Base-by-base conservation (phyloP, 2,797 vertebrate species). In the Meda fulgida region DNA sequence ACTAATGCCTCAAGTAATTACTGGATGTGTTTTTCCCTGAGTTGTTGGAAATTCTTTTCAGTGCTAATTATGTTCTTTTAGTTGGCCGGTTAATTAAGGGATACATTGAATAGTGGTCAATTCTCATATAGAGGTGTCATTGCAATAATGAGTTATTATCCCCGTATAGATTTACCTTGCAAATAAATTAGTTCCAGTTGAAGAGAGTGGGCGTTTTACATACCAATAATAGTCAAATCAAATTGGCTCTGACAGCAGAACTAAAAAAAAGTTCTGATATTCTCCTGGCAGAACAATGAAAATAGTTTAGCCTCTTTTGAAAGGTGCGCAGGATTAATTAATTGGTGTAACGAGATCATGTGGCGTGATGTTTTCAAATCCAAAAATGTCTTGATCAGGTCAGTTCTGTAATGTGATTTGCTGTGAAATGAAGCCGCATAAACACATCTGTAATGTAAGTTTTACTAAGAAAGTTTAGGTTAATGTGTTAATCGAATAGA, bases 191-290 rank as follows among this genome's bases (percentile, higher is more conserved):
- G 67, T 72, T 80, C 43, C 77, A 87, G 83, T 73, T 77, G 55
- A 78, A 85, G 31, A 71, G 66, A 79, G 83, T 84, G 83, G 71
- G 77, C 72, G 84, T 85, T 79, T 83, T 51, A 81, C 80, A 66
- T 81, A 71, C 55, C 81, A 83, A 60, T 55, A 85, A 83, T 70
- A 72, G 70, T 71, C 31, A 18, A 67, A 77, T 89, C 85, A 89
- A 84, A 89, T 87, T 87, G 85, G 71, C 55, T 29, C 31, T 70
- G 84, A 87, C 84, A 84, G 71, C 71, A 72, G 71, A 85, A 81
- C 80, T 16, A 53, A 71, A 72, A 38, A 78, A 38, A 78, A 72
- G 29, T 72, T 80, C 38, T 71, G 53, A 67, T 80, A 36, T 78
- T 83, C n/a, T 73, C 51, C 48, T 76, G 36, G 38, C 10, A 58